Conservation (phyloP, 2,888 invertebrate species). For the Litoditis marina region DNA sequence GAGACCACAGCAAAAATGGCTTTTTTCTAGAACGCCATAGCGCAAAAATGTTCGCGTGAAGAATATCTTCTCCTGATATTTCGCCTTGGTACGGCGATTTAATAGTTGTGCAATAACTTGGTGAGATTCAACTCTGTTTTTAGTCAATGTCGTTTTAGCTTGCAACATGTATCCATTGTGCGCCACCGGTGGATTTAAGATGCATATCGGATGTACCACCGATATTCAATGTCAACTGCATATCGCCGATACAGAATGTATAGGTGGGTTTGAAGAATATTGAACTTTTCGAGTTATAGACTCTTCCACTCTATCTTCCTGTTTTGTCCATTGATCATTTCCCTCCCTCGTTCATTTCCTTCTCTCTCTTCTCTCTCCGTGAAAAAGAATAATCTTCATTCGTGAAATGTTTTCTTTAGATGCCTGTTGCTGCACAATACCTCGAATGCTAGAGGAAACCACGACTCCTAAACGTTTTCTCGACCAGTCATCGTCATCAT, state of each 20-base stretch:
- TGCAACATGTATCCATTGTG: constrained; percentile 37
- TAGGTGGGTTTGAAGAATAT: constrained; percentile 21
- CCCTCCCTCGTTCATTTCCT: no score
- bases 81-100: not conserved
- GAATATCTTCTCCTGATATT: no score
- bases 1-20: no score
- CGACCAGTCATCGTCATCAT: no score
- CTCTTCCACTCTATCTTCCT: no score
- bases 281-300: not conserved
- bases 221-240: constrained; percentile 30
- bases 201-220: constrained; percentile 32
- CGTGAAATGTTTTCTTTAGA: constrained; percentile 20
- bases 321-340: no score
- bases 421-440: constrained; percentile 32
- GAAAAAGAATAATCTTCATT: not conserved
- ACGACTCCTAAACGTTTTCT: constrained; percentile 22
- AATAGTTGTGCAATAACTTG: not conserved
- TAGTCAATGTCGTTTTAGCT: constrained; percentile 20
- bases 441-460: constrained; percentile 15
- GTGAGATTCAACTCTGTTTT: not conserved
- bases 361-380: not conserved
- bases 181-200: constrained; percentile 39
- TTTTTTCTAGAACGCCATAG: no score
- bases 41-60: no score
- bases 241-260: constrained; percentile 21